A percentile compares a stretch with the other conserved stretches of the same genome.
phyloP scores from a whole-genome alignment of 2,797 vertebrate species.

The Sitta carolinensis region DNA sequence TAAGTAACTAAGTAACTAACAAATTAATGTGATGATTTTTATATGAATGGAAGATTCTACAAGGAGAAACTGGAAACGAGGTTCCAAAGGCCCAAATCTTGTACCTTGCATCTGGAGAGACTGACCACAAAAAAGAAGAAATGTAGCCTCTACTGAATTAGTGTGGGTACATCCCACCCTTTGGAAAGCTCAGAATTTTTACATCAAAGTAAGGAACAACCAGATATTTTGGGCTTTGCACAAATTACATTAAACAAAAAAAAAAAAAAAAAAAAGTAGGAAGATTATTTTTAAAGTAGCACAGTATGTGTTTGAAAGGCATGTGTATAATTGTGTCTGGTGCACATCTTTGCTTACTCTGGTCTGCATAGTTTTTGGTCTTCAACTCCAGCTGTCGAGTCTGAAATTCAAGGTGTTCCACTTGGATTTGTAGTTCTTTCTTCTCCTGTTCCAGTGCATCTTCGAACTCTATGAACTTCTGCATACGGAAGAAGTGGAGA shows the following conservation, averaged over 20 bases:
- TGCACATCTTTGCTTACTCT: constrained; percentile 82
- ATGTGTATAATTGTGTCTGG: not conserved
- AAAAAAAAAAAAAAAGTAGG: not conserved
- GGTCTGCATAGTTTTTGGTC: constrained; percentile 94
- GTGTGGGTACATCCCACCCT: not conserved
- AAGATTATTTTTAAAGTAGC: not conserved
- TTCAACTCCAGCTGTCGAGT: constrained; percentile 95
- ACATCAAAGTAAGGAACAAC: not conserved
- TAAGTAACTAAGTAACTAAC: not conserved
- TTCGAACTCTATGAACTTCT: constrained; percentile 99
- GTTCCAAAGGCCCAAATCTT: not conserved
- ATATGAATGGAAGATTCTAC: not conserved
- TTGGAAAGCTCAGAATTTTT: not conserved
- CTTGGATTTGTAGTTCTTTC: constrained; percentile 93
- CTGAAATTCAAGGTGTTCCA: constrained; percentile 94
- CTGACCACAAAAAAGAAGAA: not conserved
- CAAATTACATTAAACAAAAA: not conserved
- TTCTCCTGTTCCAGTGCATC: constrained; percentile 97
- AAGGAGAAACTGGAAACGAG: not conserved
- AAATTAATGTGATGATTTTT: not conserved
- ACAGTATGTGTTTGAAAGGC: not conserved
- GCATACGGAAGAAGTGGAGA: not conserved
- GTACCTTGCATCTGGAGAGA: not conserved
- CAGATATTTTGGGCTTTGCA: not conserved
- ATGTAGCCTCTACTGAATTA: not conserved